Base-by-base conservation (phyloP, 2,113 vertebrate genomes). In the Ivindomyrus marchei region DNA sequence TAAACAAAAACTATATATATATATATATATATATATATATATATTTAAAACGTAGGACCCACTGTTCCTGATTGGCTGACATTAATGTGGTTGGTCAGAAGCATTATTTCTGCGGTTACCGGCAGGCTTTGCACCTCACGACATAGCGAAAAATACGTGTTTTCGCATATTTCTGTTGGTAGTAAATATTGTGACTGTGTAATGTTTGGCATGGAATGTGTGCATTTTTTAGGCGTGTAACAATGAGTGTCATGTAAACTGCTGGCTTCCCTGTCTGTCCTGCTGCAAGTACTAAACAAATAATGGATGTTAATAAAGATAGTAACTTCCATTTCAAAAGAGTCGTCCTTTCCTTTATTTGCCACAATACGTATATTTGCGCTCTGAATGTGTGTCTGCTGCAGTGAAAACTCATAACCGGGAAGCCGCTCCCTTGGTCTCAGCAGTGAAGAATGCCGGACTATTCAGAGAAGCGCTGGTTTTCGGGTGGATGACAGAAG, bases 371-470 rank as follows among this genome's bases (percentile, higher is more conserved):
- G 3, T 2, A 31, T 70, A 31, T 31, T 31, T 70, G n/a, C 10
- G n/a, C n/a, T 70, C 62, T 13, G n/a, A 31, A 31, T 31, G 62
- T 15, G 62, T 10, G 10, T 70, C 10, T 66, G 62, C 62, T 66
- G 62, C n/a, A 10, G 27, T n/a, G 62, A 11, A 31, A 66, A 66
- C 62, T 96, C 95, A 94, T 93, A 94, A 93, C 94, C 93, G 92
- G 94, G 94, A 93, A 92, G 91, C 92, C 92, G 36, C 36, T 39
- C 1, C 36, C 36, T 39, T 90, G 90, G 89, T 90, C 93, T 96
- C 95, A 96, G 94, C 96, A 96, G 95, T 96, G 94, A 94, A 31
- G 27, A 74, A 15, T 36, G 9, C 1, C 17, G 15, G 91, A 90
- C 91, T 77, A 88, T 58, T 3, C n/a, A 70, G 74, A 10, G 88